phyloP scores from a whole-genome alignment of 2,797 vertebrate species.

The Poecilia picta region DNA sequence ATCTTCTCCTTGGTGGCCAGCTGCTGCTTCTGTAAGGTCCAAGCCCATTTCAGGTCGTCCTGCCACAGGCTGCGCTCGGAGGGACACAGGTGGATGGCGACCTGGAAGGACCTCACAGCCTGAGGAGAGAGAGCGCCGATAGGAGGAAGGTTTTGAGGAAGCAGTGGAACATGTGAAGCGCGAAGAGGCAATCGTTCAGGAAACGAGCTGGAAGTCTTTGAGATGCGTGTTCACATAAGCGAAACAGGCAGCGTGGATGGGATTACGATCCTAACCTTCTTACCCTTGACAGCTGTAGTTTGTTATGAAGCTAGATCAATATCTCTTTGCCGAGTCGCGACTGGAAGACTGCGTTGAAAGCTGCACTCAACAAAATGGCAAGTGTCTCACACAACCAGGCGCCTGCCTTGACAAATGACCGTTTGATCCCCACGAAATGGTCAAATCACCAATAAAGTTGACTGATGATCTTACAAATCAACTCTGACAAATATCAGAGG shows the following conservation, averaged over 20 bases:
- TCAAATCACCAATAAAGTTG: not conserved
- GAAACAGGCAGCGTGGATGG: not conserved
- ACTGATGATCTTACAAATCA: constrained; percentile 13
- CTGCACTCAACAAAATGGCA: not conserved
- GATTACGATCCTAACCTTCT: not conserved
- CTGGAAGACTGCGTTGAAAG: not conserved
- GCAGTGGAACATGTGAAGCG: not conserved
- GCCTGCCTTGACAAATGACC: not conserved
- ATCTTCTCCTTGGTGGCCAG: constrained; percentile 71
- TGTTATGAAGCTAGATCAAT: constrained; percentile 37
- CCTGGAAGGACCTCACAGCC: constrained; percentile 85
- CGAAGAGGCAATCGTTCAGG: not conserved
- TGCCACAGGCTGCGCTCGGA: constrained; percentile 88
- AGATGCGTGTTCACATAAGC: not conserved
- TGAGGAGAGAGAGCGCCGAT: constrained; percentile 44
- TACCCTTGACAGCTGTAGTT: constrained; percentile 14
- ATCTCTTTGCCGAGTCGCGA: not conserved
- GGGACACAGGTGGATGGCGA: constrained; percentile 90
- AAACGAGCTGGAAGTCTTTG: constrained; percentile 11
- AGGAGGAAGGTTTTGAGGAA: constrained; percentile 9
- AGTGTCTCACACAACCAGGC: not conserved
- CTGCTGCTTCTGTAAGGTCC: constrained; percentile 83
- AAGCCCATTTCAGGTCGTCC: constrained; percentile 93
- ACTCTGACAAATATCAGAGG: constrained; percentile 10
- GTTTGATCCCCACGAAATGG: not conserved